Evolutionary conservation across 2,888 invertebrate species (phyloP), one percentile per base, ranked within the genome.

Genomic region (Sipha maydis): DNA sequence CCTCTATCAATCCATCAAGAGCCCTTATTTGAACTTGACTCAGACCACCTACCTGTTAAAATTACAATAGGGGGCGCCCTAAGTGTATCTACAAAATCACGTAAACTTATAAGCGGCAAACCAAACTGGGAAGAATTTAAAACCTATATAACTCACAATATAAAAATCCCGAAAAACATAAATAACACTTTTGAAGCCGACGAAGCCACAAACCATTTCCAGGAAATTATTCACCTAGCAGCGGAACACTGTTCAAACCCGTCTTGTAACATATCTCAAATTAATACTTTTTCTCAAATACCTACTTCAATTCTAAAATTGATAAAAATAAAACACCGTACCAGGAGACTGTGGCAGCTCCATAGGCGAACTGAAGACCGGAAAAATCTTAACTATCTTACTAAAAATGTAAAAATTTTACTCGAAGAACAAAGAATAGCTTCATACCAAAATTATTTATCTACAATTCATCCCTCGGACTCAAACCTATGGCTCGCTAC

Each of bases 101-200:
- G 38, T 80, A 38, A 80, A 67, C 31, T 80, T n/a, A 80, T 80
- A 54, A 80, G 17, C 61, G 79, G 34, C 1, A 80, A 61, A 80
- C 79, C 79, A 34, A 56, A 67, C 34, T 80, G 61, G 61, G 61
- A 80, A 54, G 34, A 61, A 61, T 80, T 80, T 25, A 80, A 80
- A 38, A 28, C 14, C 3, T 56, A 79, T 25, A 34, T 79, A 25
- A 61, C 61, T 4, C 28, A 61, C 0, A 67, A 61, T 25, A 31
- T 67, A 61, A 80, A 54, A 34, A 61, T 80, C 31, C 79, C 34
- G 5, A 80, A 80, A 80, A 80, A 38, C 9, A 80, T 61, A 34
- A 31, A 31, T 9, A 80, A 61, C 8, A 80, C 25, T 61, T 0
- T 11, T 56, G 0, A 3, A 54, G 79, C 79, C 19, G 79, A n/a